Evolutionary conservation across 1,140 invertebrate species (phyloP).

Genomic region (Zaprionus ornatus): DNA sequence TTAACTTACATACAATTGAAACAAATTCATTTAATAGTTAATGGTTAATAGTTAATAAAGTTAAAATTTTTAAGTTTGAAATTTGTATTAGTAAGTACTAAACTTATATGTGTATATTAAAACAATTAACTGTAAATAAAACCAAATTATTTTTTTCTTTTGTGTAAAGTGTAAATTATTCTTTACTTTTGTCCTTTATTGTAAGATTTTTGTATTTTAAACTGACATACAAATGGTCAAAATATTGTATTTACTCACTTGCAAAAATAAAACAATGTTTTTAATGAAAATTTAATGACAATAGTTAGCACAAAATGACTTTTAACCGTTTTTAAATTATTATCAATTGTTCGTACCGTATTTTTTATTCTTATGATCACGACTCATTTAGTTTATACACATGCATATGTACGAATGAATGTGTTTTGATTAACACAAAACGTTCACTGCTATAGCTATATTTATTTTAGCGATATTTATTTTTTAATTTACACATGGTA

Average conservation of each 20-base stretch:
- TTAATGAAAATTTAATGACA: slow-evolving; percentile 3
- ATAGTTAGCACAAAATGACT: slow-evolving; percentile 7
- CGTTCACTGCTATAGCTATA: slow-evolving; percentile 20
- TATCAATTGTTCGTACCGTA: slow-evolving; percentile 34
- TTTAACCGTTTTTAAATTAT: slow-evolving; percentile 12
- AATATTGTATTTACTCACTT: slow-evolving; percentile 35
- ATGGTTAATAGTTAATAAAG: no score
- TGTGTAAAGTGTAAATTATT: no score
- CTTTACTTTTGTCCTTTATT: not conserved
- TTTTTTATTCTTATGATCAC: slow-evolving; percentile 44
- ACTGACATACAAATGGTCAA: slow-evolving; percentile 8
- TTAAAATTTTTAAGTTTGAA: no score
- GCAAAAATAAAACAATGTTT: slow-evolving; percentile 23
- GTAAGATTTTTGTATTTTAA: slow-evolving; percentile 11
- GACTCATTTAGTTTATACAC: slow-evolving; percentile 29
- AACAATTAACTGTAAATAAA: no score
- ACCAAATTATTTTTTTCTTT: no score
- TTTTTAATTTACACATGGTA: slow-evolving; percentile 60
- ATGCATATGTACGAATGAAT: slow-evolving; percentile 22
- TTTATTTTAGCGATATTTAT: slow-evolving; percentile 24
- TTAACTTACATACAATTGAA: no score
- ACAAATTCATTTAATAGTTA: no score
- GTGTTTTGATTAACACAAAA: slow-evolving; percentile 47
- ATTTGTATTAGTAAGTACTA: no score
- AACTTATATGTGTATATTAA: no score